These are phyloP conservation scores for Halisarca cf. caerulea DNA, from an alignment of 37 sponge, comb jelly and placozoan genomes.

Conservation along the genomic window DNA sequence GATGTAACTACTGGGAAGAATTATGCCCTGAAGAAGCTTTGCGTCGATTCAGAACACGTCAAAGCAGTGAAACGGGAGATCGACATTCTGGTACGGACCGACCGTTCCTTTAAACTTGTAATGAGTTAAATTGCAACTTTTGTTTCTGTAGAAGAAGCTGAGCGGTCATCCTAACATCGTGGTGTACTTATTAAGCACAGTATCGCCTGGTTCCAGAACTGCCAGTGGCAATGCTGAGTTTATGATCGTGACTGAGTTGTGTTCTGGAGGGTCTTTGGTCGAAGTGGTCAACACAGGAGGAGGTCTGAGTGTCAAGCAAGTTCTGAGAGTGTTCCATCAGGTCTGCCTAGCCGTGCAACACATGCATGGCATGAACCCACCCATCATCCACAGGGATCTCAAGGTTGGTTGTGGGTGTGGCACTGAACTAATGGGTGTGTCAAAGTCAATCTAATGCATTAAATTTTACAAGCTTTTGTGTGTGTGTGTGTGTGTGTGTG, in stretches of 20 bases:
- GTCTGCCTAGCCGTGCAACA: slow-evolving; percentile 86
- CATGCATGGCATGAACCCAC: slow-evolving; percentile 83
- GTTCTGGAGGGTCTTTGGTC: slow-evolving; percentile 52
- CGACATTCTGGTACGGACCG: slow-evolving; percentile 54
- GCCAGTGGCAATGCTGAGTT: slow-evolving; percentile 78
- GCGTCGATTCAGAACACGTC: slow-evolving; percentile 63
- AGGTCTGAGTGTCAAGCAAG: slow-evolving; percentile 59
- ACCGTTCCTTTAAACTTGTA: background rate
- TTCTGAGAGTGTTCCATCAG: slow-evolving; percentile 83
- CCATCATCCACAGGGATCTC: slow-evolving; percentile 94
- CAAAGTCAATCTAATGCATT: too few species aligned
- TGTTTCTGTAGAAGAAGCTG: slow-evolving; percentile 59
- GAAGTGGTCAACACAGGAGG: slow-evolving; percentile 41
- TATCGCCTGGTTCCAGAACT: slow-evolving; percentile 47
- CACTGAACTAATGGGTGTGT: too few species aligned
- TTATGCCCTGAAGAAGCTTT: slow-evolving; percentile 84
- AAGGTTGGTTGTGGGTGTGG: slow-evolving; percentile 58
- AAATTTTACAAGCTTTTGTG: too few species aligned
- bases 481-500: too few species aligned
- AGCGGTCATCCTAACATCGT: slow-evolving; percentile 86
- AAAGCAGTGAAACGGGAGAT: slow-evolving; percentile 69
- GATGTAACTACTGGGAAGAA: slow-evolving; percentile 67
- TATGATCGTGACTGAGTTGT: slow-evolving; percentile 86
- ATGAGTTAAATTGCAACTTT: background rate
- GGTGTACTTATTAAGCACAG: slow-evolving; percentile 58